Conservation (phyloP, 2,797 vertebrate species). For the Petrocephalus schoutedeni region DNA sequence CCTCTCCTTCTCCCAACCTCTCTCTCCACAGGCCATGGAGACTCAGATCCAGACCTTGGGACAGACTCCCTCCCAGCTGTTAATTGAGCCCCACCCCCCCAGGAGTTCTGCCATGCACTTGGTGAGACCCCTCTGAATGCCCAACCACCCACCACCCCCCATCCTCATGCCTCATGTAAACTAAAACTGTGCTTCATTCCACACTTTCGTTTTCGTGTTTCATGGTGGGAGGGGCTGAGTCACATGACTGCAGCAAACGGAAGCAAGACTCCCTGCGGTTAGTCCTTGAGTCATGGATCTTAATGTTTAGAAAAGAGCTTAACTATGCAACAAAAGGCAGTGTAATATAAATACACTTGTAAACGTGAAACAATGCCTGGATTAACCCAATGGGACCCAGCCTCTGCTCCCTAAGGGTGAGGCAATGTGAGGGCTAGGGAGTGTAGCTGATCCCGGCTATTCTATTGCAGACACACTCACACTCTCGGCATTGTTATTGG, state of each 20-base stretch:
- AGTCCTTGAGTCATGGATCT: background rate
- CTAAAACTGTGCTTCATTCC: background rate
- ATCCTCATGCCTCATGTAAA: background rate
- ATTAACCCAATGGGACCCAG: background rate
- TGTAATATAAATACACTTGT: background rate
- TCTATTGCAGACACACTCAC: background rate
- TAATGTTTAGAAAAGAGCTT: background rate
- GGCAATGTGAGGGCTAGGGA: background rate
- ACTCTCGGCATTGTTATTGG: background rate
- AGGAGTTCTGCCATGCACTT: constrained; percentile 97
- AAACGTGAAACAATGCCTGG: background rate
- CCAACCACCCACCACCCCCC: background rate
- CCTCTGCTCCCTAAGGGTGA: background rate
- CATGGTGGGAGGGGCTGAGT: background rate
- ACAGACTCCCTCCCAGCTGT: constrained; percentile 92
- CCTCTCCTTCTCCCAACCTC: constrained; percentile 24
- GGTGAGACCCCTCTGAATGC: constrained; percentile 68
- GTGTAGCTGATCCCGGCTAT: background rate
- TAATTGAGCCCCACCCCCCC: constrained; percentile 93
- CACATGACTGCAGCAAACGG: background rate
- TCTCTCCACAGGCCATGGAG: constrained; percentile 74
- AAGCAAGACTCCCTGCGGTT: background rate
- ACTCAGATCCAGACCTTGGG: constrained; percentile 85
- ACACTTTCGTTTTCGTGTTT: background rate
- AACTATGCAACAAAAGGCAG: background rate